Evolutionary conservation across 1,140 invertebrate genomes (phyloP), one percentile per base, ranked within the genome.

Genomic region (Ephestia elutella): DNA sequence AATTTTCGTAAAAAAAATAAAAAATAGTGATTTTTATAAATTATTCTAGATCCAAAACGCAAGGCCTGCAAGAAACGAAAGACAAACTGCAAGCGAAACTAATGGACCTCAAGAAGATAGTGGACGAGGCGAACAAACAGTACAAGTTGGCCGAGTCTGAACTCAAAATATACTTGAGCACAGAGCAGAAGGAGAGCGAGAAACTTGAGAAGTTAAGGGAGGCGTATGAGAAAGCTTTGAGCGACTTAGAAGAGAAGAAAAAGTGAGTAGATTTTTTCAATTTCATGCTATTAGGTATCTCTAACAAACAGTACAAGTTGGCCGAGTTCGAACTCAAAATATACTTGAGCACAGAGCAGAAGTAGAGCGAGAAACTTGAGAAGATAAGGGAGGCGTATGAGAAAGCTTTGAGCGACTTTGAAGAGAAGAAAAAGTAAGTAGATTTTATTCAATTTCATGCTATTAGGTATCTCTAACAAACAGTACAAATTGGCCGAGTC

Each of bases 261-360:
- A 66, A 19, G 81, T 90, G 65, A 82, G 79, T 25, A 77, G n/a
- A 57, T 50, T 60, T 25, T 25, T 25, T n/a, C n/a, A n/a, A n/a
- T n/a, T n/a, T n/a, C n/a, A n/a, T n/a, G n/a, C n/a, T n/a, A n/a
- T n/a, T n/a, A n/a, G n/a, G n/a, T n/a, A n/a, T n/a, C n/a, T n/a
- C n/a, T n/a, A 95, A 95, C 73, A 93, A 94, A 3, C 90, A 93
- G 72, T 92, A 92, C 58, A 92, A 94, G 66, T 83, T 98, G 15
- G 93, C 94, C 0, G 92, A 97, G 73, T 94, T 94, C 0, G 93
- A 97, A 77, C 81, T 98, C 4, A 94, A 97, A 75, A 90, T 98
- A 18, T 96, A 95, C 59, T 89, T 93, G 21, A 95, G 93, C 50
- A 93, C 91, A 30, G 95, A 97, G 76, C 89, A 92, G 44, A 93